A percentile compares a stretch with the other conserved stretches of the same genome.
Evolutionary conservation across 2,797 vertebrate genomes (phyloP).

Genomic region (Sebastes melanostomus): DNA sequence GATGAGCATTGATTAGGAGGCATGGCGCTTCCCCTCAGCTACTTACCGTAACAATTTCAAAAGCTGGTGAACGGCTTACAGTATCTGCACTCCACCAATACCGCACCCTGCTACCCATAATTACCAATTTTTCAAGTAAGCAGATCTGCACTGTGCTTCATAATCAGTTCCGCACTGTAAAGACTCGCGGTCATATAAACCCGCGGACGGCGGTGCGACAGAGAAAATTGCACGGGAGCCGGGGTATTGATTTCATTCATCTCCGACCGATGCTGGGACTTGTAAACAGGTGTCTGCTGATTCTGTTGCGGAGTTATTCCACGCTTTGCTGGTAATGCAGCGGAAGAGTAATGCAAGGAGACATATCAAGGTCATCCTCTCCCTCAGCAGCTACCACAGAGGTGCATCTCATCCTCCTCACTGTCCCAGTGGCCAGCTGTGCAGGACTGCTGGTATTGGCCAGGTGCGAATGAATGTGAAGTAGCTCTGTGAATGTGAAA

Average conservation of each 20-base stretch:
- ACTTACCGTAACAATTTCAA: slow-evolving; percentile 53
- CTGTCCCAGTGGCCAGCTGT: slow-evolving; percentile 36
- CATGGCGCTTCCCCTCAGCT: slow-evolving; percentile 29
- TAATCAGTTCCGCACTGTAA: slow-evolving; percentile 40
- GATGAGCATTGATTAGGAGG: slow-evolving; percentile 44
- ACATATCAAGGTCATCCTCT: slow-evolving; percentile 63
- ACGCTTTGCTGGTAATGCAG: slow-evolving; percentile 57
- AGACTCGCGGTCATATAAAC: slow-evolving; percentile 37
- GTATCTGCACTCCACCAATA: slow-evolving; percentile 43
- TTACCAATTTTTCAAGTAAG: slow-evolving; percentile 51
- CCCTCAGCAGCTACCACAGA: slow-evolving; percentile 31
- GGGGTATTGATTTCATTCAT: slow-evolving; percentile 66
- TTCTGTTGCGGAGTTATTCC: slow-evolving; percentile 42
- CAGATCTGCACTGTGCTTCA: slow-evolving; percentile 49
- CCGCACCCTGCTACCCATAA: slow-evolving; percentile 42
- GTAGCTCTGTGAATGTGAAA: slow-evolving; percentile 29
- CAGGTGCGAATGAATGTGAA: slow-evolving; percentile 36
- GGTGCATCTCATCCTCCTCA: slow-evolving; percentile 21
- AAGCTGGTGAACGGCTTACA: slow-evolving; percentile 36
- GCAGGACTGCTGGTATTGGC: neutral
- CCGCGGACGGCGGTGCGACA: neutral
- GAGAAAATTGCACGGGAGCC: slow-evolving; percentile 45
- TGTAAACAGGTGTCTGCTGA: slow-evolving; percentile 69
- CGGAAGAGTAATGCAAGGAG: slow-evolving; percentile 55
- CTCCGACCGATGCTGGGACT: slow-evolving; percentile 35